phyloP scores from a whole-genome alignment of 2,797 vertebrate species.

The Siniperca obscura region DNA sequence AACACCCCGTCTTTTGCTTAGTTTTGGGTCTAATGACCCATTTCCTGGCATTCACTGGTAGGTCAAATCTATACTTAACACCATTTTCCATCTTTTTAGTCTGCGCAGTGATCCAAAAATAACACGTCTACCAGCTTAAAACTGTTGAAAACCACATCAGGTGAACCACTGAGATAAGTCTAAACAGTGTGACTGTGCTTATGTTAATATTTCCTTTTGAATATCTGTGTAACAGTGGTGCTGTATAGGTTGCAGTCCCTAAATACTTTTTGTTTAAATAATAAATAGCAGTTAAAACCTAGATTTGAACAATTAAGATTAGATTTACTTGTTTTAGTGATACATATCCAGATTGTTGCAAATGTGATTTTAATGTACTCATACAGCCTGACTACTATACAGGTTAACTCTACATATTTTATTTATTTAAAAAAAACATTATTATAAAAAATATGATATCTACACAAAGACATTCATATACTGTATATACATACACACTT shows the following conservation, averaged over 20 bases:
- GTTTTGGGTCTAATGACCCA: slow-evolving; percentile 74
- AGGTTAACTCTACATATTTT: background rate
- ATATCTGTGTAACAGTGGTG: background rate
- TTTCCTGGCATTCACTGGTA: slow-evolving; percentile 64
- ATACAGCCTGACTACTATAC: background rate
- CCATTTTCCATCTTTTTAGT: slow-evolving; percentile 57
- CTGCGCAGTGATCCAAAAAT: slow-evolving; percentile 43
- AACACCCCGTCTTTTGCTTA: slow-evolving; percentile 59
- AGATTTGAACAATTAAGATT: background rate
- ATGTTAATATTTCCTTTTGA: background rate
- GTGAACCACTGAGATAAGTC: slow-evolving; percentile 27
- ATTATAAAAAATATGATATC: background rate
- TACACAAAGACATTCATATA: background rate
- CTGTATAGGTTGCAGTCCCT: background rate
- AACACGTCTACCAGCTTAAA: slow-evolving; percentile 30
- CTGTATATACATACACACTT: background rate
- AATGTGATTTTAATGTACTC: background rate
- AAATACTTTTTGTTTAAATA: background rate
- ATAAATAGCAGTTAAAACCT: background rate
- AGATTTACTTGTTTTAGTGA: background rate
- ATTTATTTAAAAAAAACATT: background rate
- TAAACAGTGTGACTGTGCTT: background rate
- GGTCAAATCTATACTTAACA: slow-evolving; percentile 67
- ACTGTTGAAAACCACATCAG: slow-evolving; percentile 26
- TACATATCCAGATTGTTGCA: background rate